phyloP scores from a whole-genome alignment of 2,797 vertebrate genomes.

The Chaunax sp. region DNA sequence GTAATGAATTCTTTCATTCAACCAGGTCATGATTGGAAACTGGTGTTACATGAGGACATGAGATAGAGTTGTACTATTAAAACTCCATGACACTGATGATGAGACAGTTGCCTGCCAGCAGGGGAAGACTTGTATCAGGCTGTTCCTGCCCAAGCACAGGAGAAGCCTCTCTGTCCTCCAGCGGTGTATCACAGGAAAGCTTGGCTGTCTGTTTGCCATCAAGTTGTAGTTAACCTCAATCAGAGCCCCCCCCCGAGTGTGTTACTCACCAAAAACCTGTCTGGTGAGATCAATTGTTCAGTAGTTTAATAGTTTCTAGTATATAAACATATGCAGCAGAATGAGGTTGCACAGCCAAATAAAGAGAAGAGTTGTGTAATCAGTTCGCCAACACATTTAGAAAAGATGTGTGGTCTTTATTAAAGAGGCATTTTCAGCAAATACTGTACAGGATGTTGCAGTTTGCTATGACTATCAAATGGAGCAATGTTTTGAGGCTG shows the following conservation, averaged over 20 bases:
- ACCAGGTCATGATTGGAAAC: conserved; percentile 14
- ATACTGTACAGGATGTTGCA: conserved; percentile 5
- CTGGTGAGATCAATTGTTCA: conserved; percentile 4
- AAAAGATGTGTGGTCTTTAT: background rate
- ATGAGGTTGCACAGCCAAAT: background rate
- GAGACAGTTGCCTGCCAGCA: conserved; percentile 29
- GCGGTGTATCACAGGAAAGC: no score
- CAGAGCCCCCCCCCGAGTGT: no score
- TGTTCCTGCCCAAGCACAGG: background rate
- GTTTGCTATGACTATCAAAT: background rate
- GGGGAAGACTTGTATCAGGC: conserved; percentile 38
- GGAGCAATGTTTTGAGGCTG: no score
- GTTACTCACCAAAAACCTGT: no score
- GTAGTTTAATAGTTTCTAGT: no score
- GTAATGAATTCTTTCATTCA: conserved; percentile 19
- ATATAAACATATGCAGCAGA: conserved; percentile 4
- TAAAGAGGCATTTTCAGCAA: conserved; percentile 31
- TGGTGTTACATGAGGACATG: conserved; percentile 23
- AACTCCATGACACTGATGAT: background rate
- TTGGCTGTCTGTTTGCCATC: no score
- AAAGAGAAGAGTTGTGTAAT: no score
- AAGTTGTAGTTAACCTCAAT: no score
- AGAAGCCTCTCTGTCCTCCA: no score
- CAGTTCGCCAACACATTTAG: background rate
- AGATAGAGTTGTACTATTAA: conserved; percentile 1